phyloP scores from a whole-genome alignment of 2,888 invertebrate species.

The Ormia ochracea region DNA sequence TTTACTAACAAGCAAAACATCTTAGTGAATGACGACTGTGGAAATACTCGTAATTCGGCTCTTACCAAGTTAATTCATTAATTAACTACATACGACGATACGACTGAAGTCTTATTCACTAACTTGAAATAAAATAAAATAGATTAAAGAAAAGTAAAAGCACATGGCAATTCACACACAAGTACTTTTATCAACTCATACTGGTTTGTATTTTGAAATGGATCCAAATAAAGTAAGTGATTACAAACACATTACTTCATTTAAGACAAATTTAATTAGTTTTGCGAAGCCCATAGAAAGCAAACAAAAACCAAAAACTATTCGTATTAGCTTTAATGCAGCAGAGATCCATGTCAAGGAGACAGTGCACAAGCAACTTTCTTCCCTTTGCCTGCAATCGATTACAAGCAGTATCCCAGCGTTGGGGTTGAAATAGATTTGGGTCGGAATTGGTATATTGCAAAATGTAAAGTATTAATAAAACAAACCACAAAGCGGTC shows the following conservation, averaged over 20 bases:
- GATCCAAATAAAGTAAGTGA: constrained; percentile 37
- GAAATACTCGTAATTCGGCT: constrained; percentile 18
- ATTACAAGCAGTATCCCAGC: not conserved
- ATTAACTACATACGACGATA: constrained; percentile 4
- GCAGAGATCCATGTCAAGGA: not conserved
- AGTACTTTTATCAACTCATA: not conserved
- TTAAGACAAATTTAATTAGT: constrained; percentile 58
- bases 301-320: not conserved
- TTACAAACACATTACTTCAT: constrained; percentile 50
- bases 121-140: too few relatives aligned
- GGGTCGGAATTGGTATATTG: not conserved
- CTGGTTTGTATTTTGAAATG: not conserved
- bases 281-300: constrained; percentile 13
- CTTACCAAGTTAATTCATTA: constrained; percentile 6
- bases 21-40: not conserved
- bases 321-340: not conserved
- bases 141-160: not conserved
- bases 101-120: too few relatives aligned
- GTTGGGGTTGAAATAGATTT: constrained; percentile 18
- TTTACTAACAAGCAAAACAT: not conserved
- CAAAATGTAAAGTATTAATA: constrained; percentile 44
- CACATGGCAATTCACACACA: not conserved
- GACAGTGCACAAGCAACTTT: not conserved
- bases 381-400: not conserved
- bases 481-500: constrained; percentile 60